Conservation (phyloP, 2,888 invertebrate genomes). For the Buathra laborator region DNA sequence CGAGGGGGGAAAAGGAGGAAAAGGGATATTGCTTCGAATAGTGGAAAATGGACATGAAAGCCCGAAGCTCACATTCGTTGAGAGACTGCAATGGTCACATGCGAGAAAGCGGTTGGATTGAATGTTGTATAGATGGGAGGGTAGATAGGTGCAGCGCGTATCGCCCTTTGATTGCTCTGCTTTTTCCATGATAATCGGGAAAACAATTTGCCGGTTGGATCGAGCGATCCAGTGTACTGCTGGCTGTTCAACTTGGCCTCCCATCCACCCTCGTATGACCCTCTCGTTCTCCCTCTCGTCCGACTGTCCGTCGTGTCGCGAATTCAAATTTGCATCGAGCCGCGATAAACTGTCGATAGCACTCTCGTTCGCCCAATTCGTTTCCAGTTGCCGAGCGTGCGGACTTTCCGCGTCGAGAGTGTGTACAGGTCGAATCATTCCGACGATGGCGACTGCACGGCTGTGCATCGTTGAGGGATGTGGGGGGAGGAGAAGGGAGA, state of each 20-base stretch:
- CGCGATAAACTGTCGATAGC: constrained; percentile 57
- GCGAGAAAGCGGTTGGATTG: constrained; percentile 20
- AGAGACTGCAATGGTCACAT: not conserved
- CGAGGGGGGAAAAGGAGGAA: not conserved
- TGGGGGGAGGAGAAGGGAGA: not conserved
- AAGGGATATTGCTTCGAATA: constrained; percentile 10
- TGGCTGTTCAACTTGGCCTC: constrained; percentile 1
- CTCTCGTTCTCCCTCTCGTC: constrained; percentile 11
- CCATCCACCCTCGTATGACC: constrained; percentile 2
- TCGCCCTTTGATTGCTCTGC: constrained; percentile 61
- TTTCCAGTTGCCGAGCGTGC: constrained; percentile 39
- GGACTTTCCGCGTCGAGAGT: constrained; percentile 44
- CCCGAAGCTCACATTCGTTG: not conserved
- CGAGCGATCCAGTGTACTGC: constrained; percentile 49
- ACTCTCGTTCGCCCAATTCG: constrained; percentile 58
- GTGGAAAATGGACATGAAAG: constrained; percentile 26
- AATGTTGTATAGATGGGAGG: not conserved
- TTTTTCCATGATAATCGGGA: constrained; percentile 70
- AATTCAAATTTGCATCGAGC: constrained; percentile 67
- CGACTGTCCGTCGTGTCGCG: constrained; percentile 51
- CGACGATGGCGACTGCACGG: not conserved
- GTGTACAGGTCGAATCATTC: constrained; percentile 41
- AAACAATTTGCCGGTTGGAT: constrained; percentile 72
- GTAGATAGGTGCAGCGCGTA: constrained; percentile 27
- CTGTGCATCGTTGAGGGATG: constrained; percentile 2